These are phyloP conservation scores for Aethina tumida DNA, from an alignment of 1,140 invertebrate genomes.

Conservation along the genomic window DNA sequence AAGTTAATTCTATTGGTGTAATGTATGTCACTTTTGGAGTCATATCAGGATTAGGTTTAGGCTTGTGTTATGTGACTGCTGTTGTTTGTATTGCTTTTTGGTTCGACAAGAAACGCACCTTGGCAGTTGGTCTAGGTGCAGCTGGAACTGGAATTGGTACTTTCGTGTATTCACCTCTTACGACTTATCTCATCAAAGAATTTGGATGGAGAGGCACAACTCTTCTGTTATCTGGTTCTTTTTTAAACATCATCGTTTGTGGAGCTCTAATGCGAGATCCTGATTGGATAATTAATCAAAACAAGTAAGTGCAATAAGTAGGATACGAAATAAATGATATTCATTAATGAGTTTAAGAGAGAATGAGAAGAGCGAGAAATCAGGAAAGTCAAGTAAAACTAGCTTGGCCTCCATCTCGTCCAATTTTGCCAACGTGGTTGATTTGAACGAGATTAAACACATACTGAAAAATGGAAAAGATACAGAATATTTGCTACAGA, in stretches of 20 bases:
- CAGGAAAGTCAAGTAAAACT: conserved; percentile 24
- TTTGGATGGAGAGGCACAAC: conserved; percentile 84
- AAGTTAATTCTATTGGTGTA: conserved; percentile 60
- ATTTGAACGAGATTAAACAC: conserved; percentile 51
- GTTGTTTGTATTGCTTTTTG: conserved; percentile 92
- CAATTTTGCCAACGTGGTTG: conserved; percentile 15
- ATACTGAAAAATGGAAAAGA: conserved; percentile 53
- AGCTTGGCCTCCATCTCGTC: conserved; percentile 33
- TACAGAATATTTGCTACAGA: conserved; percentile 55
- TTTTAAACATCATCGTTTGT: conserved; percentile 77
- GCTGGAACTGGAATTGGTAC: conserved; percentile 81
- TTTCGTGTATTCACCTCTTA: conserved; percentile 77
- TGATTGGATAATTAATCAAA: conserved; percentile 59
- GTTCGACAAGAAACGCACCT: conserved; percentile 85
- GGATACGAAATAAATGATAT: conserved; percentile 1
- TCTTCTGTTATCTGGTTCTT: conserved; percentile 47
- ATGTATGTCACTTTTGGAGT: conserved; percentile 81
- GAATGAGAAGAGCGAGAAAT: conserved; percentile 18
- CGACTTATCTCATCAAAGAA: conserved; percentile 59
- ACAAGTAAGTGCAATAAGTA: conserved; percentile 15
- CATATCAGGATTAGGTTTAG: conserved; percentile 74
- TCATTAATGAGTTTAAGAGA: conserved; percentile 5
- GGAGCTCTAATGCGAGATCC: conserved; percentile 81
- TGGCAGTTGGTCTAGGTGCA: conserved; percentile 87
- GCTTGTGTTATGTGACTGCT: conserved; percentile 80